These are phyloP conservation scores for Larimichthys crocea DNA, from an alignment of 2,113 vertebrate genomes.

Conservation along the genomic window DNA sequence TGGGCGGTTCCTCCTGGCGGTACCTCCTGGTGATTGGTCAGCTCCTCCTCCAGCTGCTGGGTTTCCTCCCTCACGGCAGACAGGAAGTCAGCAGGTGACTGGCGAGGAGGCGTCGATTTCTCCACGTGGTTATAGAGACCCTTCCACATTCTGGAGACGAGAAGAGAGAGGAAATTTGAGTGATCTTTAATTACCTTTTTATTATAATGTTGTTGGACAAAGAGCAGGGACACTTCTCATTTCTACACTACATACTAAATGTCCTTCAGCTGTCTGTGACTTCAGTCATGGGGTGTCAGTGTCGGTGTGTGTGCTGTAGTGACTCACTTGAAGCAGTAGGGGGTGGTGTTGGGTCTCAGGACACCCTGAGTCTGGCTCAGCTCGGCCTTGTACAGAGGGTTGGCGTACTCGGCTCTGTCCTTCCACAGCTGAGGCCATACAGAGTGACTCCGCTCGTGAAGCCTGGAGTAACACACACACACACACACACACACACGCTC, in stretches of 20 bases:
- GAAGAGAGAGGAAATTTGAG: too few species aligned
- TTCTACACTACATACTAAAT: background rate
- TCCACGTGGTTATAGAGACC: slow-evolving; percentile 93
- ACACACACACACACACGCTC: too few species aligned
- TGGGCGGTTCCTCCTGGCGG: slow-evolving; percentile 80
- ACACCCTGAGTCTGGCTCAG: slow-evolving; percentile 87
- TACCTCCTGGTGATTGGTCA: slow-evolving; percentile 86
- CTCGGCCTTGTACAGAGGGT: slow-evolving; percentile 91
- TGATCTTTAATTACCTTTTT: background rate
- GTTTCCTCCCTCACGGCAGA: slow-evolving; percentile 82
- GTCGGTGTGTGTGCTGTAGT: slow-evolving; percentile 18
- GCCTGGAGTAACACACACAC: slow-evolving; percentile 77
- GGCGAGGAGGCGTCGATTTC: slow-evolving; percentile 87
- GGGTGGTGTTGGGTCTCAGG: slow-evolving; percentile 87
- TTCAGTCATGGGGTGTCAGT: background rate
- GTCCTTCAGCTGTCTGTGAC: background rate
- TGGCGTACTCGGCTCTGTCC: slow-evolving; percentile 87
- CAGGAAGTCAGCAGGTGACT: slow-evolving; percentile 90
- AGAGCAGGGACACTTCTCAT: background rate
- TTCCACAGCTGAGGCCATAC: slow-evolving; percentile 95
- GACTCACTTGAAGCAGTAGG: slow-evolving; percentile 95
- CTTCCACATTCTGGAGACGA: slow-evolving; percentile 90
- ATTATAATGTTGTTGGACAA: background rate
- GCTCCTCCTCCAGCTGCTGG: slow-evolving; percentile 84
- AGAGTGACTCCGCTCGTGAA: slow-evolving; percentile 91